Evolutionary conservation across 2,113 vertebrate genomes (phyloP), one percentile per base, ranked within the genome.

Genomic region (Caretta caretta): DNA sequence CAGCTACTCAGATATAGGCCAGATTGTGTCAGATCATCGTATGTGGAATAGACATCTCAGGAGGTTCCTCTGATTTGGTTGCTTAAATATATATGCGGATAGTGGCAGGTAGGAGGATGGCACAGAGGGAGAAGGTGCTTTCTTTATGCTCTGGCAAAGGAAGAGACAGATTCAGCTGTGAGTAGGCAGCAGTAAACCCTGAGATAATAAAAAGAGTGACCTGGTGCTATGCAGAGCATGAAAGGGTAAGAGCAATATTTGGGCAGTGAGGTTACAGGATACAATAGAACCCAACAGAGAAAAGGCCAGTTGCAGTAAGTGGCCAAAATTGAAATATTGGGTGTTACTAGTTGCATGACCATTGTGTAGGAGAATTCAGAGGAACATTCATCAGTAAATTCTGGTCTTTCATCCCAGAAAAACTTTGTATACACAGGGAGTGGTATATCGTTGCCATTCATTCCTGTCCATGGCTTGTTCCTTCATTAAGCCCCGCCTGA

Each of bases 51-150:
- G 75, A 53, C 69, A 49, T 8, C 5, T 2, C 8, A 65, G 91
- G 53, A 0, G 0, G 27, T 20, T 88, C 2, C 20, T 42, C 69
- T 75, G 38, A 5, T 88, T 91, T 0, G 0, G 3, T 38, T 38
- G 16, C 38, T 72, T 20, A 75, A 75, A 75, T 42, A 75, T 24
- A 38, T 38, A 35, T 81, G 69, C 85, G 49, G 29, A 84, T 90
- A 25, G 10, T n/a, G 53, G 20, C 29, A 54, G 51, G 56, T 91
- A 82, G 25, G 49, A 20, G 1, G 2, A 46, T 72, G 42, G n/a
- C 50, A 56, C 59, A 72, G 65, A 72, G 14, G 62, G 16, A n/a
- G 8, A 65, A 83, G 8, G 12, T 69, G 53, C 19, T 89, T 95
- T 84, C 65, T 51, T 82, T 4, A 19, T 83, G 25, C 35, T 87